A percentile compares a stretch with the other conserved stretches of the same genome.
These are phyloP conservation scores for Orthosia incerta DNA, from an alignment of 2,888 invertebrate species.

Conservation along the genomic window DNA sequence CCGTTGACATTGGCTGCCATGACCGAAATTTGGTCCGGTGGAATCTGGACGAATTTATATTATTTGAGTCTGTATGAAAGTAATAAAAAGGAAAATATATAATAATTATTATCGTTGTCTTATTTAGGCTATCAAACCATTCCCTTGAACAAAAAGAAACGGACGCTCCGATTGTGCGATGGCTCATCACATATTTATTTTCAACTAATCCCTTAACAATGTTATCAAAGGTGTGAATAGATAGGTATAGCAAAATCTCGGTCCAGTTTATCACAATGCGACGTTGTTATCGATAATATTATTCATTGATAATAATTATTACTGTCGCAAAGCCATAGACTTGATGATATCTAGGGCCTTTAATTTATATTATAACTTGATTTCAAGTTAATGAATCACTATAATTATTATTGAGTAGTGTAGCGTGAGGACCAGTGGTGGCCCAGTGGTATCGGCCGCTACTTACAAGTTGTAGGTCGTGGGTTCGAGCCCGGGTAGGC, in stretches of 20 bases:
- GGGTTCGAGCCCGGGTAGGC: too few relatives aligned
- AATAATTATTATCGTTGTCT: too few relatives aligned
- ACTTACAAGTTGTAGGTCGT: too few relatives aligned
- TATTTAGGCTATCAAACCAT: neutral
- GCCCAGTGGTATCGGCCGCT: too few relatives aligned
- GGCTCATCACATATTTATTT: conserved; percentile 22
- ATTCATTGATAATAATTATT: conserved; percentile 27
- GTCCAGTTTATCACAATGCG: conserved; percentile 45
- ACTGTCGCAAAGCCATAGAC: neutral
- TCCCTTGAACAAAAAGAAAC: conserved; percentile 2
- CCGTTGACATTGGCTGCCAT: neutral
- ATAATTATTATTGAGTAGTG: too few relatives aligned
- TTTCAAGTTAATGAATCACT: too few relatives aligned
- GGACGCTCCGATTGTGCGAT: conserved; percentile 3
- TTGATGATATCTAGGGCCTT: neutral
- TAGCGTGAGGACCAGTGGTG: too few relatives aligned
- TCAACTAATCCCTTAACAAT: conserved; percentile 5
- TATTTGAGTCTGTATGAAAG: neutral
- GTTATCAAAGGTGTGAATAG: conserved; percentile 28
- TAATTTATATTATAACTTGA: neutral
- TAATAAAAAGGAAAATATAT: neutral
- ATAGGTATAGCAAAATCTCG: conserved; percentile 44
- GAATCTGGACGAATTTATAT: neutral
- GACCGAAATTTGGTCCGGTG: neutral
- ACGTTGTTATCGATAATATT: conserved; percentile 30